Percentiles rank a stretch among this genome's conserved stretches.
phyloP scores from a whole-genome alignment of 2,113 vertebrate species.

The Poeciliopsis turrubarensis region DNA sequence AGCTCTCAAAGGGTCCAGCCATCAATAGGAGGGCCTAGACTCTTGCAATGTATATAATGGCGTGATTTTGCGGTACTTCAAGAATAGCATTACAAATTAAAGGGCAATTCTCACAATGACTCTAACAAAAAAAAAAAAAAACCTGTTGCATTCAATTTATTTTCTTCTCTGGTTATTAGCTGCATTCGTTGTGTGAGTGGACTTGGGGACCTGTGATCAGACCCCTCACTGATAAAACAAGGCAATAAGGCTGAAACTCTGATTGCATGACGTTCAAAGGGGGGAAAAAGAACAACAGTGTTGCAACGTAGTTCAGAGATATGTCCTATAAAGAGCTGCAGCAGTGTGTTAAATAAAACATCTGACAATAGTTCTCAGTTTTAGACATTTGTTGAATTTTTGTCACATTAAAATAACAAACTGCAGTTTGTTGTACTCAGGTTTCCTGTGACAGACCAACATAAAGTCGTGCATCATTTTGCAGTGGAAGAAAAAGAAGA shows the following conservation, averaged over 20 bases:
- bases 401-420: too few relatives aligned
- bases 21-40: conserved; percentile 32
- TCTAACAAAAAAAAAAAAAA: background rate
- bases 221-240: background rate
- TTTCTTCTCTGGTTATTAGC: background rate
- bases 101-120: background rate
- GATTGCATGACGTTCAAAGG: background rate
- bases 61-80: background rate
- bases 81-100: background rate
- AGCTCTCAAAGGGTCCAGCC: conserved; percentile 38
- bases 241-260: background rate
- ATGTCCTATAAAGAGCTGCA: background rate
- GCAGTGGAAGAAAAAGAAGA: too few relatives aligned
- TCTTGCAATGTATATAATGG: background rate
- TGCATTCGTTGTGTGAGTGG: background rate
- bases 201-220: background rate
- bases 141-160: background rate
- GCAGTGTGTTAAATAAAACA: background rate
- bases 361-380: background rate
- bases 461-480: too few relatives aligned
- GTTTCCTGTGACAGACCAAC: too few relatives aligned
- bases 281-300: background rate
- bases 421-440: too few relatives aligned
- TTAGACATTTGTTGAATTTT: background rate
- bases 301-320: background rate